A percentile compares a stretch with the other conserved stretches of the same genome.
Evolutionary conservation across 1,140 invertebrate species (phyloP).

Genomic region (Drosophila arawakana): DNA sequence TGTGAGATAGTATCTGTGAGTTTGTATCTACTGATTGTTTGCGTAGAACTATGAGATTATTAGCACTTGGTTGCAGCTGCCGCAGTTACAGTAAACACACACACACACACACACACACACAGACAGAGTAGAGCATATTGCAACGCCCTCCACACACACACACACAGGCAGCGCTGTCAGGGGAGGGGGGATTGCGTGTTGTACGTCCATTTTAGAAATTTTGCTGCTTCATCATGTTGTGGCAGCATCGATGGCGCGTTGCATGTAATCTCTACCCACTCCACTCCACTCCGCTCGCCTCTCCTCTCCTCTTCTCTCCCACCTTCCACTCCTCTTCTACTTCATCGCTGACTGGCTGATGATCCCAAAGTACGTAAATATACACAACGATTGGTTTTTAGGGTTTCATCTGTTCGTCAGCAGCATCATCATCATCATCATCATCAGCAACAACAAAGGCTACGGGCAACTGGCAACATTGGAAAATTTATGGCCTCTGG

Average conservation of each 20-base stretch:
- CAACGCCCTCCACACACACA: conserved; percentile 61
- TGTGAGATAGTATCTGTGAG: conserved; percentile 19
- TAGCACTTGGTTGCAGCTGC: conserved; percentile 80
- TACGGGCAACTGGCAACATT: conserved; percentile 57
- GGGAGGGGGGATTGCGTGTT: conserved; percentile 66
- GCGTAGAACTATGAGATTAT: conserved; percentile 79
- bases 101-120: conserved; percentile 28
- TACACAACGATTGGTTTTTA: conserved; percentile 55
- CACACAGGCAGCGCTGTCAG: not conserved
- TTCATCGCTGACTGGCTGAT: conserved; percentile 58
- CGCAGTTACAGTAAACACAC: conserved; percentile 20
- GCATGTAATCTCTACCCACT: conserved; percentile 50
- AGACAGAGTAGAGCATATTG: conserved; percentile 61
- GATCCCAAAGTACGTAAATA: conserved; percentile 57
- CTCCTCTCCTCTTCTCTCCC: not conserved
- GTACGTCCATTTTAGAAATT: conserved; percentile 76
- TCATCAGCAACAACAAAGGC: conserved; percentile 35
- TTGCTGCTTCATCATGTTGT: conserved; percentile 78
- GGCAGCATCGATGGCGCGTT: conserved; percentile 39
- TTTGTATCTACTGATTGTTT: conserved; percentile 71
- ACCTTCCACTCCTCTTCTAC: too few relatives aligned
- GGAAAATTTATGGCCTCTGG: conserved; percentile 75
- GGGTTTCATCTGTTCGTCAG: conserved; percentile 55
- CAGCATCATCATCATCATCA: conserved; percentile 57
- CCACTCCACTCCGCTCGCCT: not conserved